Evolutionary conservation across 1,140 invertebrate genomes (phyloP).

Genomic region (Caenorhabditis briggsae): DNA sequence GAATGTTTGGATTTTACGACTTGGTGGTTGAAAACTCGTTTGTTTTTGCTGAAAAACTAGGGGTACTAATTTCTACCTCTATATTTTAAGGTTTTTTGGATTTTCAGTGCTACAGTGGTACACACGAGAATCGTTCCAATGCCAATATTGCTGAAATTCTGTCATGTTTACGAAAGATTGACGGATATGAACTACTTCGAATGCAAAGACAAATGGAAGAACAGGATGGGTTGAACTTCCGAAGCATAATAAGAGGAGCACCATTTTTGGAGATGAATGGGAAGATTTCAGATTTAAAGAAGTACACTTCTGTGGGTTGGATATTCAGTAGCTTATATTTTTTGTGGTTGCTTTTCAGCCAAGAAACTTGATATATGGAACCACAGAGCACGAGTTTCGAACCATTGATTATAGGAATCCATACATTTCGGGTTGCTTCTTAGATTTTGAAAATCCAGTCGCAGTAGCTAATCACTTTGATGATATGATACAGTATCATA

Average conservation of each 20-base stretch:
- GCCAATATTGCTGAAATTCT: constrained; percentile 27
- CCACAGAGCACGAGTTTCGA: constrained; percentile 14
- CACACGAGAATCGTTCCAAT: neutral
- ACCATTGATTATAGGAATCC: neutral
- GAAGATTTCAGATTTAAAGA: constrained; percentile 12
- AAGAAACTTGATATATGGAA: constrained; percentile 17
- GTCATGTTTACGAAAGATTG: neutral
- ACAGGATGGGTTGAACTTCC: neutral
- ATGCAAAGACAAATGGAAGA: constrained; percentile 44
- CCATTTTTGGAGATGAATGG: constrained; percentile 11
- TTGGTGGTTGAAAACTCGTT: constrained; percentile 38
- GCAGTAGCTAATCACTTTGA: constrained; percentile 14
- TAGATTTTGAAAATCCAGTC: constrained; percentile 37
- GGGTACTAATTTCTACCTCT: neutral
- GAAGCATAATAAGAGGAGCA: constrained; percentile 16
- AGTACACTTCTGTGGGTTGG: neutral
- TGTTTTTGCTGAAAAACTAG: constrained; percentile 13
- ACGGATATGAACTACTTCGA: neutral
- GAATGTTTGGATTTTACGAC: constrained; percentile 31
- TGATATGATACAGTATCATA: neutral
- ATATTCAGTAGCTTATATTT: neutral
- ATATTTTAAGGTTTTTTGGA: neutral
- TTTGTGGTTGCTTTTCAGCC: neutral
- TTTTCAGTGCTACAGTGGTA: neutral
- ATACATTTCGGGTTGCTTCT: constrained; percentile 12